Evolutionary conservation across 2,888 invertebrate species (phyloP).

Genomic region (Tholera decimalis): DNA sequence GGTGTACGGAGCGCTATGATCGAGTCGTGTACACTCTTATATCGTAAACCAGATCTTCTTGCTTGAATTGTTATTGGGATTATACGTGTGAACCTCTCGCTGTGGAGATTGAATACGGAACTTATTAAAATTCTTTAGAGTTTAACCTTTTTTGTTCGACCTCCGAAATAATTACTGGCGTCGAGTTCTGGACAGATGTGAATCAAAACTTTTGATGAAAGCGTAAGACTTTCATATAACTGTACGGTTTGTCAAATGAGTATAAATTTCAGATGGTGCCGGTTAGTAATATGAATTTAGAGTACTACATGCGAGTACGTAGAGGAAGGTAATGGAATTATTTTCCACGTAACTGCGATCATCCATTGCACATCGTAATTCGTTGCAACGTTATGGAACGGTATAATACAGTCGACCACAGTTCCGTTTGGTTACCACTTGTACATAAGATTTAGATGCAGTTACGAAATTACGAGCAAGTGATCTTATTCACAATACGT

Average conservation of each 20-base stretch:
- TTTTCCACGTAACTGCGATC: slow-evolving; percentile 75
- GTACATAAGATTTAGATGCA: slow-evolving; percentile 60
- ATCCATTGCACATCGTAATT: slow-evolving; percentile 74
- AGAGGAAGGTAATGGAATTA: slow-evolving; percentile 72
- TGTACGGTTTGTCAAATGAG: slow-evolving; percentile 19
- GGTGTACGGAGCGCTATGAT: slow-evolving; percentile 81
- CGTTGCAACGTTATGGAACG: slow-evolving; percentile 75
- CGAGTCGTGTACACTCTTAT: slow-evolving; percentile 79
- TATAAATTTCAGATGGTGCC: slow-evolving; percentile 40
- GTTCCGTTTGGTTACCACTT: slow-evolving; percentile 58
- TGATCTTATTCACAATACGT: slow-evolving; percentile 54
- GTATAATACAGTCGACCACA: slow-evolving; percentile 66
- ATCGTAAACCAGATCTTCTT: slow-evolving; percentile 85
- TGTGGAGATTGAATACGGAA: slow-evolving; percentile 77
- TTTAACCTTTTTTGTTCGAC: slow-evolving; percentile 57
- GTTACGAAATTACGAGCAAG: slow-evolving; percentile 60
- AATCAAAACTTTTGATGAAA: background rate
- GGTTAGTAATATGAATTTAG: slow-evolving; percentile 2
- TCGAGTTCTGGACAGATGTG: slow-evolving; percentile 12
- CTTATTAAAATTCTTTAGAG: slow-evolving; percentile 81
- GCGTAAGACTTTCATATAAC: background rate
- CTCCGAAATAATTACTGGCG: slow-evolving; percentile 33
- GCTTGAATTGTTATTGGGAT: slow-evolving; percentile 84
- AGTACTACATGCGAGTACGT: slow-evolving; percentile 37
- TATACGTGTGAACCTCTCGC: slow-evolving; percentile 84